Evolutionary conservation across 1,140 invertebrate species (phyloP).

Genomic region (Drosophila busckii): DNA sequence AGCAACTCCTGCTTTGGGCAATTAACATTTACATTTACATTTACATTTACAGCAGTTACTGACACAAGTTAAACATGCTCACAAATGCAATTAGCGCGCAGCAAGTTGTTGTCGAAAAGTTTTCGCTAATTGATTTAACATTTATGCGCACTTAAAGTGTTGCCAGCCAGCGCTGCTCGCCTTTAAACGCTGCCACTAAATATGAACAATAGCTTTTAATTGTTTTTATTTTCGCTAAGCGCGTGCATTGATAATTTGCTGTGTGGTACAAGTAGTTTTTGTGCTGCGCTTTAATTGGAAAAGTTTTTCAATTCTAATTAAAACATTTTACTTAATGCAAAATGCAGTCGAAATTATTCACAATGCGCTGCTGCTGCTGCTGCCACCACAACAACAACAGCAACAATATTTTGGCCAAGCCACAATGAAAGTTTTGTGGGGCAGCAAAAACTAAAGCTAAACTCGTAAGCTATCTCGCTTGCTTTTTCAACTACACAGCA

Average conservation of each 20-base stretch:
- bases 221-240: constrained; percentile 6
- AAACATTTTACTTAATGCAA: constrained; percentile 74
- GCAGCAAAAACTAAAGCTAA: constrained; percentile 27
- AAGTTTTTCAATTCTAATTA: constrained; percentile 76
- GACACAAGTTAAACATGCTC: constrained; percentile 58
- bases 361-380: constrained; percentile 25
- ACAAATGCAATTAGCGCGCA: constrained; percentile 47
- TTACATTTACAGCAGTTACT: constrained; percentile 49
- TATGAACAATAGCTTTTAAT: constrained; percentile 23
- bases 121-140: constrained; percentile 31
- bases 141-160: constrained; percentile 42
- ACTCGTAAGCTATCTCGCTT: constrained; percentile 3
- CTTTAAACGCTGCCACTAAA: constrained; percentile 13
- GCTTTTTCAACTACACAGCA: constrained; percentile 17
- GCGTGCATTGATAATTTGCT: constrained; percentile 64
- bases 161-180: constrained; percentile 6
- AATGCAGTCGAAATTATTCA: constrained; percentile 56
- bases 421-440: constrained; percentile 60
- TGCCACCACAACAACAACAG: constrained; percentile 1
- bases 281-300: constrained; percentile 61
- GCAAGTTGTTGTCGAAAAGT: constrained; percentile 29
- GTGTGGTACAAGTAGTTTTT: constrained; percentile 26
- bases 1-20: constrained; percentile 31
- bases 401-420: constrained; percentile 10
- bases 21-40: constrained; percentile 62